A percentile compares a stretch with the other conserved stretches of the same genome.
These are phyloP conservation scores for Parasteatoda tepidariorum DNA, from an alignment of 1,140 invertebrate genomes.

Conservation along the genomic window DNA sequence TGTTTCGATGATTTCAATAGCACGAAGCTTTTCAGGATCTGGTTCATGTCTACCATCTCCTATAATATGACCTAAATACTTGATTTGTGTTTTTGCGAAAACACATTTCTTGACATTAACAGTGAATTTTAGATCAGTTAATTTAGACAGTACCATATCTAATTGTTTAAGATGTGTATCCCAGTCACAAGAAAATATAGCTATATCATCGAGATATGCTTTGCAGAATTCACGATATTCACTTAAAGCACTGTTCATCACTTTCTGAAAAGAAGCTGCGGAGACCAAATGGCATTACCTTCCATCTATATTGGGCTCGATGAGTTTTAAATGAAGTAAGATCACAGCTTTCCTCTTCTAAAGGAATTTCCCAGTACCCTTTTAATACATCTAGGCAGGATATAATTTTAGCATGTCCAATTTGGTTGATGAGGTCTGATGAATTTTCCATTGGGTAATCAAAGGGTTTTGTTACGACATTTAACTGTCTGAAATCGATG, in stretches of 20 bases:
- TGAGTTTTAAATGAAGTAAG: constrained; percentile 58
- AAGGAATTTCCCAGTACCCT: background rate
- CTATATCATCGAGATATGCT: background rate
- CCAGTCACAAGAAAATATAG: background rate
- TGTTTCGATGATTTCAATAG: no score
- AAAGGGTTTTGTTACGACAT: background rate
- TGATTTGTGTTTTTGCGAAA: constrained; percentile 62
- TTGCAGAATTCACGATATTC: background rate
- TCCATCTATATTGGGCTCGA: constrained; percentile 65
- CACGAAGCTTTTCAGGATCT: no score
- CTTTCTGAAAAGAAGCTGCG: background rate
- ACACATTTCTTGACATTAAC: constrained; percentile 65
- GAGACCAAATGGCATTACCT: constrained; percentile 14
- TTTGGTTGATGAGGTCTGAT: background rate
- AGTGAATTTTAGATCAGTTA: background rate
- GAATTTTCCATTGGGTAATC: constrained; percentile 11
- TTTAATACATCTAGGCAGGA: background rate
- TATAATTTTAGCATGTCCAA: background rate
- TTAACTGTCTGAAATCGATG: background rate
- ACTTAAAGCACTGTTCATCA: background rate
- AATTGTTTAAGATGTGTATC: background rate
- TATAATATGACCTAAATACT: constrained; percentile 67
- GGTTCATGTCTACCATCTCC: constrained; percentile 65
- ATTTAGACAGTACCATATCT: background rate
- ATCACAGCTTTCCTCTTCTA: background rate